A percentile compares a stretch with the other conserved stretches of the same genome.
phyloP scores from a whole-genome alignment of 2,113 vertebrate genomes.

The Heterocephalus glaber region DNA sequence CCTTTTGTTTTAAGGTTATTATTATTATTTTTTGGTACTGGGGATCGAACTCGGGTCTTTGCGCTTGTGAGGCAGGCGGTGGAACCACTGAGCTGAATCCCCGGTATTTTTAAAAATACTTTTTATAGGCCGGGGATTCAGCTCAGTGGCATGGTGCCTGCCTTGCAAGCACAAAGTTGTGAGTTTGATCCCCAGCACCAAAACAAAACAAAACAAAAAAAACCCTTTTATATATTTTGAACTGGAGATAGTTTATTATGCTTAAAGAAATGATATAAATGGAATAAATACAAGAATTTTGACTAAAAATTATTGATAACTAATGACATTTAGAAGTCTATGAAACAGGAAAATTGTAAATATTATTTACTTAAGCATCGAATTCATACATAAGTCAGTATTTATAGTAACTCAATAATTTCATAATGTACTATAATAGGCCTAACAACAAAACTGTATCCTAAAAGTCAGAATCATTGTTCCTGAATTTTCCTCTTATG shows the following conservation, averaged over 20 bases:
- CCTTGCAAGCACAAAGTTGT: too few relatives aligned
- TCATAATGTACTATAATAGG: constrained; percentile 8
- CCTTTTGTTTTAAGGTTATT: not conserved
- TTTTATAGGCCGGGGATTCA: too few relatives aligned
- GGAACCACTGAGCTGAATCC: too few relatives aligned
- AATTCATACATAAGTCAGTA: constrained; percentile 4
- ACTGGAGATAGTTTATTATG: constrained; percentile 2
- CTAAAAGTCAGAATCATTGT: constrained; percentile 28
- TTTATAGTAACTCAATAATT: constrained; percentile 39
- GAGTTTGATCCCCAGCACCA: too few relatives aligned
- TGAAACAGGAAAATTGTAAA: constrained; percentile 12
- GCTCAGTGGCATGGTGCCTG: too few relatives aligned
- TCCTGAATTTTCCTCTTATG: constrained; percentile 18
- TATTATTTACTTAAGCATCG: constrained; percentile 6
- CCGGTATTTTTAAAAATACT: too few relatives aligned
- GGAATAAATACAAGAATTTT: not conserved
- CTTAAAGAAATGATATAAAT: constrained; percentile 41
- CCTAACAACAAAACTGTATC: constrained; percentile 7
- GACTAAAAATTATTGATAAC: constrained; percentile 38
- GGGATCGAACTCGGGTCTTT: too few relatives aligned
- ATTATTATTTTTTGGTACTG: too few relatives aligned
- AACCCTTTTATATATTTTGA: constrained; percentile 3
- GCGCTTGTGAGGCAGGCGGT: too few relatives aligned
- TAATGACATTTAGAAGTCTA: constrained; percentile 37
- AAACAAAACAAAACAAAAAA: too few relatives aligned